Evolutionary conservation across 2,113 vertebrate species (phyloP), one percentile per base, ranked within the genome.

Genomic region (Cercopithecus mona): DNA sequence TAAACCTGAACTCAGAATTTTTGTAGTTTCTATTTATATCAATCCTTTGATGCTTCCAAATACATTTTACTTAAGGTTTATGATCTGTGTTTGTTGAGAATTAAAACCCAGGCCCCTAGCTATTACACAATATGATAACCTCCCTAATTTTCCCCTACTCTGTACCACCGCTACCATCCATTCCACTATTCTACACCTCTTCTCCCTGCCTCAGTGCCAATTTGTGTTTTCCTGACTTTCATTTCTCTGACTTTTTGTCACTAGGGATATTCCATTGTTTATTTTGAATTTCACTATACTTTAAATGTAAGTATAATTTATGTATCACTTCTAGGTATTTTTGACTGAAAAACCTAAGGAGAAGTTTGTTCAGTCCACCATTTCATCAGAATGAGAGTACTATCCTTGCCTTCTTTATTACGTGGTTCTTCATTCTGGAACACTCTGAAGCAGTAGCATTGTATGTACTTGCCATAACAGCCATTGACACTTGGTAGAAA

Each of bases 301-400:
- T 91, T 66, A 86, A 94, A 90, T 73, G 52, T 30, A 90, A 43
- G 17, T n/a, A 81, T 30, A 72, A 45, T 70, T 93, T 90, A 86
- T 81, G 73, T 38, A 52, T 72, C 45, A 55, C 10, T 66, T 80
- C 64, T 16, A 90, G n/a, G 9, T 45, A 66, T 57, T 94, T 73
- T 45, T 55, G 52, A 57, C 23, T 55, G 22, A 27, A 72, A 85
- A 43, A 12, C 6, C 45, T 86, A 38, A 64, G 43, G 43, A 82
- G 55, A 86, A 81, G 25, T 64, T 90, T 55, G 50, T 59, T 48
- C 57, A 27, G 35, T 17, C 40, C 8, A 78, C 30, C 50, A 84
- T 52, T 72, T 38, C 70, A 30, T 89, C 35, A 30, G 70, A 52
- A 79, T 50, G 18, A 88, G 57, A 68, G 38, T 10, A 30, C 55